These are phyloP conservation scores for Sternotherus odoratus DNA, from an alignment of 2,797 vertebrate species.

Conservation along the genomic window DNA sequence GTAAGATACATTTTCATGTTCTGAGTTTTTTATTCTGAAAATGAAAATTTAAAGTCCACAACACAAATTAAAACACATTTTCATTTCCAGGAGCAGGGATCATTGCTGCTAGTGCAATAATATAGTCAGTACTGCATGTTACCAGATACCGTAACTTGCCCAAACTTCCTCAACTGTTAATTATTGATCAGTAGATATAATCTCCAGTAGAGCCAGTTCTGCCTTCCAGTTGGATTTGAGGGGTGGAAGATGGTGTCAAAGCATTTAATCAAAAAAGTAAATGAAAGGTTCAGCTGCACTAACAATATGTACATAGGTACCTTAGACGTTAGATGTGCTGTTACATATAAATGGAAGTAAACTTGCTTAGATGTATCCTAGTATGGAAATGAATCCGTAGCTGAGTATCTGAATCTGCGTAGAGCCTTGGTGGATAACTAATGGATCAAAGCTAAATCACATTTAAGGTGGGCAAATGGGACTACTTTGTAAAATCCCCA, in stretches of 20 bases:
- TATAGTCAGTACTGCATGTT: slow-evolving; percentile 27
- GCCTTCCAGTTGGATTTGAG: slow-evolving; percentile 45
- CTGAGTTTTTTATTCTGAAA: slow-evolving; percentile 76
- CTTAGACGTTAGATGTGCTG: slow-evolving; percentile 38
- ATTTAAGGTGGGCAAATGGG: slow-evolving; percentile 31
- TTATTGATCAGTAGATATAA: slow-evolving; percentile 57
- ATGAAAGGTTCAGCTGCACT: slow-evolving; percentile 66
- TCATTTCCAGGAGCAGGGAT: slow-evolving; percentile 66
- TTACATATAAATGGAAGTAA: slow-evolving; percentile 60
- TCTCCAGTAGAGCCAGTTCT: slow-evolving; percentile 39
- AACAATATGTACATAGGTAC: slow-evolving; percentile 42
- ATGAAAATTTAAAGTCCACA: slow-evolving; percentile 75
- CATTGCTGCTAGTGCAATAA: slow-evolving; percentile 54
- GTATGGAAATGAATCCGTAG: slow-evolving; percentile 59
- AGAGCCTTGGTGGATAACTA: not conserved
- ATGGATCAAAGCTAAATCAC: slow-evolving; percentile 23
- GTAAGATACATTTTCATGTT: slow-evolving; percentile 74
- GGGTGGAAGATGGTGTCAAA: slow-evolving; percentile 23
- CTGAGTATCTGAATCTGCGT: slow-evolving; percentile 41
- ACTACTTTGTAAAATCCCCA: not conserved
- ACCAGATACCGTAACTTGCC: slow-evolving; percentile 32
- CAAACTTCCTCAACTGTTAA: slow-evolving; percentile 67
- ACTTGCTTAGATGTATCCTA: not conserved
- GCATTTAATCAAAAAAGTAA: slow-evolving; percentile 66
- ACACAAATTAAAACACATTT: slow-evolving; percentile 78